Base-by-base conservation (phyloP, 2,113 vertebrate genomes). In the Phrynosoma platyrhinos region DNA sequence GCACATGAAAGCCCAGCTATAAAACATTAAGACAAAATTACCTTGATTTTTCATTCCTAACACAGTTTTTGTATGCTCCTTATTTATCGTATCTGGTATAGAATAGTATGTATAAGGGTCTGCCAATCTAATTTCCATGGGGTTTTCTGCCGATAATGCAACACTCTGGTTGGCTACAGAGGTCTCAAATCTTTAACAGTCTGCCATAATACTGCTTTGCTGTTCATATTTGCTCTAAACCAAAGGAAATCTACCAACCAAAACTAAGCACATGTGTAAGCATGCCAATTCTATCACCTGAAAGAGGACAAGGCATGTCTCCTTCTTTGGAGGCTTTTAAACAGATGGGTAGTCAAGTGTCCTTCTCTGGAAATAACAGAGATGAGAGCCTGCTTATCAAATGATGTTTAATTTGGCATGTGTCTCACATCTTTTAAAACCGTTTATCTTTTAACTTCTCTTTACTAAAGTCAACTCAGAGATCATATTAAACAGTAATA, bases 1-100 rank as follows among this genome's bases (percentile, higher is more conserved):
- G 47, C 53, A 72, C 68, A 78, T 62, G 40, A 87, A 78, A 81
- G 66, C n/a, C 52, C 86, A 81, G 53, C 55, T 74, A 42, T 32
- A 87, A 72, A n/a, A 72, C 32, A 62, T 74, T 21, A 18, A 12
- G 32, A 81, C 25, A 81, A 74, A 62, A 80, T 79, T 72, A n/a
- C 52, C 71, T 55, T 69, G 53, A 69, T 72, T 21, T 66, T 55
- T 52, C 16, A 53, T 55, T 79, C 42, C 36, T 53, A 69, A 20
- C 69, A 58, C 25, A 36, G 27, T 62, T 30, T 72, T 42, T 42
- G 32, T 5, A 32, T 74, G 68, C 3, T 80, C 52, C 69, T 72
- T 42, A 30, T 62, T 75, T 27, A 72, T 87, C 53, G 32, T 42
- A 81, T 12, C 25, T 42, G 62, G 66, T 72, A 30, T 10, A 30